A percentile compares a stretch with the other conserved stretches of the same genome.
These are phyloP conservation scores for Dryobota labecula DNA, from an alignment of 2,888 invertebrate species.

Conservation along the genomic window DNA sequence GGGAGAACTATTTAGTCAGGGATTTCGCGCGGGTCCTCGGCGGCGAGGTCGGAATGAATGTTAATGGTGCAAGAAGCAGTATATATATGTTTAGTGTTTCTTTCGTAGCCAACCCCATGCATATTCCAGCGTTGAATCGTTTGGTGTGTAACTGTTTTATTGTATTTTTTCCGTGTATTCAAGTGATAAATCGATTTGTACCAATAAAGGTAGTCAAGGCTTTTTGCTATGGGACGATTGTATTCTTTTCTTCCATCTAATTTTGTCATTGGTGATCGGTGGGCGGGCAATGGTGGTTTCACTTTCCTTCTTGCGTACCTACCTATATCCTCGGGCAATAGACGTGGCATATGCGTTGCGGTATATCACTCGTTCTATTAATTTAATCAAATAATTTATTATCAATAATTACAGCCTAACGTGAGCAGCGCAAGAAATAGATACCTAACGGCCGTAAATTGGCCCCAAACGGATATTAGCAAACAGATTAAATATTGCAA, in stretches of 20 bases:
- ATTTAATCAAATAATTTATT: constrained; percentile 29
- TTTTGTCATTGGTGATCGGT: background rate
- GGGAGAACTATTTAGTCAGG: no score
- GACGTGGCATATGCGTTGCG: background rate
- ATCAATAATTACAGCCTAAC: constrained; percentile 29
- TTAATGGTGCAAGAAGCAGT: no score
- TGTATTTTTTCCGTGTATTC: background rate
- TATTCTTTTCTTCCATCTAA: background rate
- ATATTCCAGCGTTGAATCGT: background rate
- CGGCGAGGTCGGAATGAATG: no score
- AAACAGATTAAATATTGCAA: constrained; percentile 54
- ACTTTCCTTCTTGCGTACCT: background rate
- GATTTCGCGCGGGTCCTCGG: no score
- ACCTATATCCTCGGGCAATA: background rate
- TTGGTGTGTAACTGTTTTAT: background rate
- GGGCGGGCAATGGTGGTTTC: background rate
- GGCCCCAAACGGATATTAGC: constrained; percentile 46
- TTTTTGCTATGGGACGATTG: background rate
- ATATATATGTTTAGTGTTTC: no score
- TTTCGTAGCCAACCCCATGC: background rate
- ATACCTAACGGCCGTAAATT: constrained; percentile 16
- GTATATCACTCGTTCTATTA: constrained; percentile 4
- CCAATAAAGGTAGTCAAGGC: background rate
- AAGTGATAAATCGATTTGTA: background rate
- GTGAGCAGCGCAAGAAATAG: constrained; percentile 20